Conservation (phyloP, 92 coral and sea anemone species). For the Diadumene lineata region DNA sequence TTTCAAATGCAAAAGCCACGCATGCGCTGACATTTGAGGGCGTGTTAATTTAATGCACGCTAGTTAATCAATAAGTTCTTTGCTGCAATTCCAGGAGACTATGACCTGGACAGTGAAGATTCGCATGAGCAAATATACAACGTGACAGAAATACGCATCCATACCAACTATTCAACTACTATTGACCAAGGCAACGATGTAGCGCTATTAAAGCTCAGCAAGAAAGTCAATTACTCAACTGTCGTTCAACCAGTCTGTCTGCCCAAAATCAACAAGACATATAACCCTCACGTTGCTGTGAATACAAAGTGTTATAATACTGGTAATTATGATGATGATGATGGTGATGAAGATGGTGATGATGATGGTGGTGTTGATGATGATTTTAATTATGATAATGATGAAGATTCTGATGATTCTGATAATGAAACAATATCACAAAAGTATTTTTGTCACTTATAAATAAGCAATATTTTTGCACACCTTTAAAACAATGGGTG, state of each 20-base stretch:
- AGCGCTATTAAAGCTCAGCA: neutral
- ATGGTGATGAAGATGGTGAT: neutral
- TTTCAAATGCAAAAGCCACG: too few relatives aligned
- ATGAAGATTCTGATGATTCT: neutral
- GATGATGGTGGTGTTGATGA: neutral
- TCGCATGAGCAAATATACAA: neutral
- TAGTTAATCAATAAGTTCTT: neutral
- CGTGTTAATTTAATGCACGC: neutral
- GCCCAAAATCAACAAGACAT: neutral
- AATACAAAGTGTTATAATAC: constrained; percentile 3
- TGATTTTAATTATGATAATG: neutral
- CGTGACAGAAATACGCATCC: neutral
- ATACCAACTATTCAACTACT: neutral
- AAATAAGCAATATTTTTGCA: neutral
- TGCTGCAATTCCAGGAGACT: neutral
- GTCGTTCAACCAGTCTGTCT: neutral
- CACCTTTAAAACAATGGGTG: neutral
- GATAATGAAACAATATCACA: neutral
- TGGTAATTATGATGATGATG: neutral
- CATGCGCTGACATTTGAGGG: neutral
- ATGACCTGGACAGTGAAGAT: neutral
- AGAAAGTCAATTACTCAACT: neutral
- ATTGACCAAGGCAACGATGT: neutral
- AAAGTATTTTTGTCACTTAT: neutral
- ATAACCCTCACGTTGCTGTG: constrained; percentile 28